Evolutionary conservation across 2,797 vertebrate species (phyloP).

Genomic region (Danio choprae): DNA sequence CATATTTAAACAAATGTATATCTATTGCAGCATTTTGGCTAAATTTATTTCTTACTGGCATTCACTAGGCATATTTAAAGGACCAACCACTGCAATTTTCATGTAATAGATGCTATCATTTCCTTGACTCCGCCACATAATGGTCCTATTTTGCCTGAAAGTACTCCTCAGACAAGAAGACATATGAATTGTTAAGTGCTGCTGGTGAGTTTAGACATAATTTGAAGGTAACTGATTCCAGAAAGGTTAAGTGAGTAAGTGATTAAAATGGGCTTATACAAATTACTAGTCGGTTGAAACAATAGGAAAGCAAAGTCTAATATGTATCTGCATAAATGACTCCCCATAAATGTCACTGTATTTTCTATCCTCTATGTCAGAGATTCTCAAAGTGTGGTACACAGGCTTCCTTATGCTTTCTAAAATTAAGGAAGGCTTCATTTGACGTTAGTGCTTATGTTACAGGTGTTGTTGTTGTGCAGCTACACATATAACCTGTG

Average conservation of each 20-base stretch:
- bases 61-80: no score
- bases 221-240: constrained; percentile 25
- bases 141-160: not conserved
- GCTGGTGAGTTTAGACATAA: constrained; percentile 3
- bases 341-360: constrained; percentile 4
- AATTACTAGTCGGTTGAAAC: not conserved
- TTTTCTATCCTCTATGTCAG: not conserved
- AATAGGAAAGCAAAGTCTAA: not conserved
- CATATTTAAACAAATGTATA: no score
- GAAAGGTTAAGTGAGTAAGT: constrained; percentile 32
- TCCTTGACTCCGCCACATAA: constrained; percentile 39
- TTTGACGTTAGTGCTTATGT: no score
- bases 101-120: constrained; percentile 42
- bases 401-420: no score
- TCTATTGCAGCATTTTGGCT: no score
- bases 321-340: not conserved
- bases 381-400: no score
- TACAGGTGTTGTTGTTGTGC: no score
- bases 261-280: not conserved
- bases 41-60: no score
- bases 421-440: no score
- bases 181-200: constrained; percentile 12
- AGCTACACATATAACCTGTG: no score
- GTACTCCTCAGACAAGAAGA: not conserved
- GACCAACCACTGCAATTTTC: not conserved